phyloP scores from a whole-genome alignment of 2,888 invertebrate genomes.

The Drosophila parthenogenetica region DNA sequence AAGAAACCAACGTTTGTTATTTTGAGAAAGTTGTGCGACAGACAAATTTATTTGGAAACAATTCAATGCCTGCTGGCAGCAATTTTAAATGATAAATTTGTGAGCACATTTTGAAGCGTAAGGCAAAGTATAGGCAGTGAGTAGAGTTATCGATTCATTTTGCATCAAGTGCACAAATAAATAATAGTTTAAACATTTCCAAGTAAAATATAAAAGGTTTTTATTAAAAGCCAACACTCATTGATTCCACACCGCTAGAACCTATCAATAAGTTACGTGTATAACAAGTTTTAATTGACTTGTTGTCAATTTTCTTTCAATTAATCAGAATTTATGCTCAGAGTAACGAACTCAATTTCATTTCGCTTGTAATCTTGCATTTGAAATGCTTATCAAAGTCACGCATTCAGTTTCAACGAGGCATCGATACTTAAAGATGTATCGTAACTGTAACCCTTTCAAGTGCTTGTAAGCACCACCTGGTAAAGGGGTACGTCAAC shows the following conservation, averaged over 20 bases:
- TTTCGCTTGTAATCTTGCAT: background rate
- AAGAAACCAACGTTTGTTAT: background rate
- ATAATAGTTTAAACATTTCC: no score
- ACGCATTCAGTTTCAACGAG: background rate
- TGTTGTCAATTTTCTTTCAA: background rate
- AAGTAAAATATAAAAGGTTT: no score
- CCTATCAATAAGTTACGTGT: background rate
- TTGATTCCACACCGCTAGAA: no score
- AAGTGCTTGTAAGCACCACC: background rate
- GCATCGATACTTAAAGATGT: slow-evolving; percentile 6
- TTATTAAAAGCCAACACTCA: no score
- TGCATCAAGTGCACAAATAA: no score
- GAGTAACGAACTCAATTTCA: background rate
- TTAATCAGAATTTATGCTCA: background rate
- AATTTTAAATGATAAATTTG: no score
- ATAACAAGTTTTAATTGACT: slow-evolving; percentile 6
- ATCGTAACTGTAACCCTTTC: slow-evolving; percentile 4
- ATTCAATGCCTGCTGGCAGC: slow-evolving; percentile 3
- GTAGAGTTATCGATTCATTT: background rate
- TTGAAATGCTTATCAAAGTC: background rate
- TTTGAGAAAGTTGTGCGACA: background rate
- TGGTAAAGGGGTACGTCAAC: no score
- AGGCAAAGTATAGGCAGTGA: no score
- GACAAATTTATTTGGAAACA: slow-evolving; percentile 10
- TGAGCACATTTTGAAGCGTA: no score